phyloP scores from a whole-genome alignment of 2,113 vertebrate genomes.

The Notiomystis cincta region DNA sequence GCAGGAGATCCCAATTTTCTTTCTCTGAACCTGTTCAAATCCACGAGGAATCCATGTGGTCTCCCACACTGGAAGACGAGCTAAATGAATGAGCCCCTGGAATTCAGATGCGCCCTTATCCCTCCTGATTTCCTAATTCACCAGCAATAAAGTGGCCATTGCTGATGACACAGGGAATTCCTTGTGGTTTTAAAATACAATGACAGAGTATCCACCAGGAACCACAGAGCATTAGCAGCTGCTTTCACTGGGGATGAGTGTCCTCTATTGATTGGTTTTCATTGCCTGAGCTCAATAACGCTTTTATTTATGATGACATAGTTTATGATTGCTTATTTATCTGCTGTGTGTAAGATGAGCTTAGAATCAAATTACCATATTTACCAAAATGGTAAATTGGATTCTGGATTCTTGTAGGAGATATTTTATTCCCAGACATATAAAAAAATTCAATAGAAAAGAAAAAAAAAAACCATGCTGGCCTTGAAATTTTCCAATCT shows the following conservation, averaged over 20 bases:
- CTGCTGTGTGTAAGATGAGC: not conserved
- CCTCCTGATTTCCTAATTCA: not conserved
- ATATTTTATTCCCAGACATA: not conserved
- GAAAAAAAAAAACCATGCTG: not conserved
- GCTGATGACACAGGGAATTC: constrained; percentile 54
- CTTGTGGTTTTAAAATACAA: constrained; percentile 46
- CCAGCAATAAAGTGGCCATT: constrained; percentile 4
- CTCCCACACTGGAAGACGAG: not conserved
- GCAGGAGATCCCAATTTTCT: not conserved
- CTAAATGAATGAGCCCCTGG: not conserved
- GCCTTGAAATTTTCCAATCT: not conserved
- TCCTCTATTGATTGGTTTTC: constrained; percentile 37
- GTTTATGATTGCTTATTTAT: constrained; percentile 9
- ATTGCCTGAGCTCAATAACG: not conserved
- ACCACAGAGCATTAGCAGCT: not conserved
- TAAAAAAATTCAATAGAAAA: not conserved
- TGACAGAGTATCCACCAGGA: constrained; percentile 19
- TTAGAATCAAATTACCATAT: not conserved
- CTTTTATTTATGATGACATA: constrained; percentile 23
- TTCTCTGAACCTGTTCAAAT: not conserved
- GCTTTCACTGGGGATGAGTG: constrained; percentile 21
- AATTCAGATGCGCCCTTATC: not conserved
- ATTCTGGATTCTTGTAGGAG: not conserved
- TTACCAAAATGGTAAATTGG: not conserved
- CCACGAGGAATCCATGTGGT: not conserved